A percentile compares a stretch with the other conserved stretches of the same genome.
Evolutionary conservation across 2,888 invertebrate genomes (phyloP).

Genomic region (Archaeoteleia sp.): DNA sequence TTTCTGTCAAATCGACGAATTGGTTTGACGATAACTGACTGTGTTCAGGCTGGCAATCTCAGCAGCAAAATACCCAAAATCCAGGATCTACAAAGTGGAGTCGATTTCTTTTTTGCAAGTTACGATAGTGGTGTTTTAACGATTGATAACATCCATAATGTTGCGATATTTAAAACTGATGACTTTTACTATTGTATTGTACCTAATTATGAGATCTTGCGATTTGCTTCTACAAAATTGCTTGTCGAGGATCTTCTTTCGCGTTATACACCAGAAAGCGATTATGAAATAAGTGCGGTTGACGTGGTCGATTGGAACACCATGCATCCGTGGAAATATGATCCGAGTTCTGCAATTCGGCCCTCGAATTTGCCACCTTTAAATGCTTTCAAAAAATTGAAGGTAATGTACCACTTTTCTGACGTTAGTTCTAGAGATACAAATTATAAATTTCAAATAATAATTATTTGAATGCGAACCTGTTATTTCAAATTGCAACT

Average conservation of each 20-base stretch:
- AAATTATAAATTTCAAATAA: too few relatives aligned
- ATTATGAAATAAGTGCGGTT: constrained; percentile 67
- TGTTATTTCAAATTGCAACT: too few relatives aligned
- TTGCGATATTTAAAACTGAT: constrained; percentile 63
- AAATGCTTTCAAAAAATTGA: constrained; percentile 65
- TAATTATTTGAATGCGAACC: too few relatives aligned
- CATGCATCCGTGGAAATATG: constrained; percentile 63
- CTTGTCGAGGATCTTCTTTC: constrained; percentile 54
- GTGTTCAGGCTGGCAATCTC: constrained; percentile 65
- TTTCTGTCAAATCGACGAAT: constrained; percentile 62
- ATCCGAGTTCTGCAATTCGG: constrained; percentile 65
- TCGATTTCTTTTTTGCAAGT: constrained; percentile 61
- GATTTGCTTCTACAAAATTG: constrained; percentile 52
- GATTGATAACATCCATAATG: constrained; percentile 42
- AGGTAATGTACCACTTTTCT: too few relatives aligned
- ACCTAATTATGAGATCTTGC: constrained; percentile 58
- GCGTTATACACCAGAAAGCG: constrained; percentile 54
- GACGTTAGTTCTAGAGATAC: too few relatives aligned
- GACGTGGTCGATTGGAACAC: constrained; percentile 65
- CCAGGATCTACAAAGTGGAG: constrained; percentile 57
- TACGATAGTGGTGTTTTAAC: constrained; percentile 61
- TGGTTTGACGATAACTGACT: too few relatives aligned
- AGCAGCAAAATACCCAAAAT: constrained; percentile 55
- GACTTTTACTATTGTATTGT: constrained; percentile 62
- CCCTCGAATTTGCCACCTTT: constrained; percentile 66